These are phyloP conservation scores for Neomorphus geoffroyi DNA, from an alignment of 2,797 vertebrate genomes.

Conservation along the genomic window DNA sequence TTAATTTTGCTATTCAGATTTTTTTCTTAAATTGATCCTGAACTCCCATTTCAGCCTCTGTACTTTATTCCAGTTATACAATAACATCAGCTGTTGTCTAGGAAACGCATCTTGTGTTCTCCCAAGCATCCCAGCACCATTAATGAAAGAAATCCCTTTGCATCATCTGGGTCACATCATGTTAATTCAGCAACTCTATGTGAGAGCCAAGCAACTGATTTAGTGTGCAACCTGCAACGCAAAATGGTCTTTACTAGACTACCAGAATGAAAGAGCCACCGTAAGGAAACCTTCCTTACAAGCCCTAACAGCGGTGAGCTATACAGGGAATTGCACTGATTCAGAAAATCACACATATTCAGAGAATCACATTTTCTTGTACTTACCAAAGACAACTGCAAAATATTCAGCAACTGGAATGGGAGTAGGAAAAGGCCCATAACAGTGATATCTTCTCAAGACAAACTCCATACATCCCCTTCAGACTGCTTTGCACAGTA, in stretches of 20 bases:
- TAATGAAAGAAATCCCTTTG: conserved; percentile 58
- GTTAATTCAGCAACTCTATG: conserved; percentile 25
- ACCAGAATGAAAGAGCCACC: background rate
- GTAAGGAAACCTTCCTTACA: background rate
- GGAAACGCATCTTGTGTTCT: conserved; percentile 44
- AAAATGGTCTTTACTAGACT: background rate
- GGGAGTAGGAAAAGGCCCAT: background rate
- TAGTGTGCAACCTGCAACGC: background rate
- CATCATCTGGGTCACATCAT: conserved; percentile 38
- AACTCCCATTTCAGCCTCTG: conserved; percentile 16
- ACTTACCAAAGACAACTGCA: background rate
- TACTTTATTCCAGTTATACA: background rate
- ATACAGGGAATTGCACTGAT: background rate
- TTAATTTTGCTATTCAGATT: background rate
- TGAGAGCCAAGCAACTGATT: conserved; percentile 3
- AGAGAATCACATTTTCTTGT: background rate
- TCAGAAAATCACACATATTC: background rate
- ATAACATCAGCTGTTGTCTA: conserved; percentile 35
- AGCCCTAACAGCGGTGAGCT: background rate
- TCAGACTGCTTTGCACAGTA: background rate
- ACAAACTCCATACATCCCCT: background rate
- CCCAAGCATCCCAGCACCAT: background rate
- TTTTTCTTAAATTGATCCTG: background rate
- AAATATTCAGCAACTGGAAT: background rate
- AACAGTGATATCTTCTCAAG: background rate